These are phyloP conservation scores for Acanthaster planci DNA, from an alignment of 35 echinoderm and acorn worm species.

Conservation along the genomic window DNA sequence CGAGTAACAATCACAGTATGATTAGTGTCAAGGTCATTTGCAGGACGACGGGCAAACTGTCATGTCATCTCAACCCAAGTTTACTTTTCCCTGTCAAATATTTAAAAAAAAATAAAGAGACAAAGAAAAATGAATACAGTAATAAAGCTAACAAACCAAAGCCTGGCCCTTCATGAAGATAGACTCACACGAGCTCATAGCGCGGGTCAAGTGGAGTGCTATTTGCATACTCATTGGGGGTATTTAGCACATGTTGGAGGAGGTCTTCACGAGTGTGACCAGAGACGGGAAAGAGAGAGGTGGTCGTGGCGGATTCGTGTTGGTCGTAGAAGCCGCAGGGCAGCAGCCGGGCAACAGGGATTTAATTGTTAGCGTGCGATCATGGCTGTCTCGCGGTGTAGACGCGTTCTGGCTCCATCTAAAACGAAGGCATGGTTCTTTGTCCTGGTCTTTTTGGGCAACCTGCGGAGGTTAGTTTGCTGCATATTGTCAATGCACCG, in stretches of 20 bases:
- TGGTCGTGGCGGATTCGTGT: conserved; percentile 11
- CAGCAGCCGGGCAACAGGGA: neutral
- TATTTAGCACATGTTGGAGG: conserved; percentile 31
- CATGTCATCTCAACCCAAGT: conserved; percentile 4
- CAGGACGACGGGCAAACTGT: conserved; percentile 6
- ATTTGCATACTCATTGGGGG: conserved; percentile 29
- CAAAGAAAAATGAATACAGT: neutral
- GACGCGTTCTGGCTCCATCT: neutral
- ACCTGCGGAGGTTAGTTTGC: conserved; percentile 11
- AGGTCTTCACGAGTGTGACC: neutral
- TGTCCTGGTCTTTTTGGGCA: neutral
- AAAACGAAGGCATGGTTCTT: neutral
- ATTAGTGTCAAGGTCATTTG: neutral
- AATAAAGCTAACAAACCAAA: no score
- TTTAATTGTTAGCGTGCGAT: neutral
- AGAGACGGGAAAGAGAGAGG: neutral
- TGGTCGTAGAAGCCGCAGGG: neutral
- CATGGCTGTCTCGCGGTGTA: neutral
- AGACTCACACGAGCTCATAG: neutral
- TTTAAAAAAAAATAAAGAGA: conserved; percentile 10
- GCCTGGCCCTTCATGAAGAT: conserved; percentile 2
- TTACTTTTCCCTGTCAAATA: neutral
- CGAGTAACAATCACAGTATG: neutral
- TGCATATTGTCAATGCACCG: neutral
- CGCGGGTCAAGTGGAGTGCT: conserved; percentile 16